phyloP scores from a whole-genome alignment of 1,140 invertebrate species.

The Zaprionus camerounensis region DNA sequence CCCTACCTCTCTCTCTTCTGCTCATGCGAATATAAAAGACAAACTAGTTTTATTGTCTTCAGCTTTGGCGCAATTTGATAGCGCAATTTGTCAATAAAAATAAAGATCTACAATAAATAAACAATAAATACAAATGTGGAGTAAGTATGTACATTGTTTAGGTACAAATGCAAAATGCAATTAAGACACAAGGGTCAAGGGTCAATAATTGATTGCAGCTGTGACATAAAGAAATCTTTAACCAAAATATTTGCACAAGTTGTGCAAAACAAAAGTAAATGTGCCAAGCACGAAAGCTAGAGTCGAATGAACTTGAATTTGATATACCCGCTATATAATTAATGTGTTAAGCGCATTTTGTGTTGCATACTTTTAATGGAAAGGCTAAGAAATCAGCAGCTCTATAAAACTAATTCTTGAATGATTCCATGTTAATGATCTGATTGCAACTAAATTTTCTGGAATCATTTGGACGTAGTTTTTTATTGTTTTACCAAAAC shows the following conservation, averaged over 20 bases:
- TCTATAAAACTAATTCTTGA: no score
- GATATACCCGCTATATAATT: no score
- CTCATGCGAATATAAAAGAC: conserved; percentile 28
- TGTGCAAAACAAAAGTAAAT: no score
- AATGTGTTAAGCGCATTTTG: no score
- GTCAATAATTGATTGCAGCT: not conserved
- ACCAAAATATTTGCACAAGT: not conserved
- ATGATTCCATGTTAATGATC: no score
- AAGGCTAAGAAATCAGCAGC: no score
- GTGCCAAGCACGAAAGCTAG: no score
- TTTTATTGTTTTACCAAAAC: no score
- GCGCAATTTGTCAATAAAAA: conserved; percentile 68
- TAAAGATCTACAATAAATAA: conserved; percentile 33
- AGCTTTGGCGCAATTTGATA: conserved; percentile 37
- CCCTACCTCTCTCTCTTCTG: not conserved
- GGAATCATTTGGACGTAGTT: no score
- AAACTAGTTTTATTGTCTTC: conserved; percentile 56
- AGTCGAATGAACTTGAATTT: no score
- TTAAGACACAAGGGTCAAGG: not conserved
- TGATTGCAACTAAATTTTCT: no score
- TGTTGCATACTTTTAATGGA: no score
- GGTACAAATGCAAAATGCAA: not conserved
- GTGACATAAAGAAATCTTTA: not conserved
- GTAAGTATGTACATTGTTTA: not conserved
- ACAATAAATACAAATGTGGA: not conserved